Evolutionary conservation across 2,797 vertebrate genomes (phyloP).

Genomic region (Phaenicophaeus curvirostris): DNA sequence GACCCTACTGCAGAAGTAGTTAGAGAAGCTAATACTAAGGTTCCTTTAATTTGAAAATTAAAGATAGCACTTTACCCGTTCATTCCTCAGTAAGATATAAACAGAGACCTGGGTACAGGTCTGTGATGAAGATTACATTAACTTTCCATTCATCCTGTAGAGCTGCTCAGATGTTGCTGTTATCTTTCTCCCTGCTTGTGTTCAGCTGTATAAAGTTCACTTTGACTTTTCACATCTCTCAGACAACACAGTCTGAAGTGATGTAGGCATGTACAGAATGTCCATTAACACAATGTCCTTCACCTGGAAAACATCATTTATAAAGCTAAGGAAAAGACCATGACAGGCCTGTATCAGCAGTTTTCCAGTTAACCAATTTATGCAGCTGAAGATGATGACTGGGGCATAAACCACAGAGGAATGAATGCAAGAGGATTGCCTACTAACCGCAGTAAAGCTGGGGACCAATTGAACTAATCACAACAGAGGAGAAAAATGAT

Average conservation of each 20-base stretch:
- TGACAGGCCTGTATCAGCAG: constrained; percentile 52
- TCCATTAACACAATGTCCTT: constrained; percentile 64
- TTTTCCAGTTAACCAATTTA: constrained; percentile 44
- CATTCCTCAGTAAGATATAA: background rate
- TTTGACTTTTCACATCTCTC: background rate
- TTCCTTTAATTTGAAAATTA: constrained; percentile 23
- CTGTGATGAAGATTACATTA: background rate
- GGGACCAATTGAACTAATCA: background rate
- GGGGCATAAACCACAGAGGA: constrained; percentile 33
- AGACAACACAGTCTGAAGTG: constrained; percentile 14
- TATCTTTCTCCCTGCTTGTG: background rate
- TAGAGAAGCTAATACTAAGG: background rate
- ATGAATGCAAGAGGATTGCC: background rate
- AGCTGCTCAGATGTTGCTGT: background rate
- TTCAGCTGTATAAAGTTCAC: background rate
- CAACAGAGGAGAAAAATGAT: background rate
- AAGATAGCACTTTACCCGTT: background rate
- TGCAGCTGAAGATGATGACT: constrained; percentile 35
- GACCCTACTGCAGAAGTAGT: background rate
- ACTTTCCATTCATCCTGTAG: background rate
- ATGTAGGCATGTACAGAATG: constrained; percentile 10
- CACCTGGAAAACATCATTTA: constrained; percentile 65
- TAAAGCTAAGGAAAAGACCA: constrained; percentile 23
- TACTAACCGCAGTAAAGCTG: background rate
- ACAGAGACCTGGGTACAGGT: background rate